Evolutionary conservation across 2,888 invertebrate species (phyloP).

Genomic region (Tipula lateralis): DNA sequence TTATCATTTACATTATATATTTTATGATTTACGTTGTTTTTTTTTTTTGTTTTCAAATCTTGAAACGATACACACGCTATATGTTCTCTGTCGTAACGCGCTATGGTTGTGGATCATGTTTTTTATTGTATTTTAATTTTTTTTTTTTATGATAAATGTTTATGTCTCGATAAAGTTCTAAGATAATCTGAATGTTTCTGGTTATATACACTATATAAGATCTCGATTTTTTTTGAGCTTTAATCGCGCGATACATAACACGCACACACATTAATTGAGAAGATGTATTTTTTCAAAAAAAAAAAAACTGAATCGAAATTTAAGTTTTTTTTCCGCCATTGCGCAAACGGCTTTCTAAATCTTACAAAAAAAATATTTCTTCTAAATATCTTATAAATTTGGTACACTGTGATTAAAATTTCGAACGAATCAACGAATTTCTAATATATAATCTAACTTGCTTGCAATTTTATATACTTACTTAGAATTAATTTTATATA

Average conservation of each 20-base stretch:
- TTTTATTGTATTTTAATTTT: conserved; percentile 25
- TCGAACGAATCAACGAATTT: neutral
- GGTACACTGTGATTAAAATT: conserved; percentile 27
- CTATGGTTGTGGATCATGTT: conserved; percentile 30
- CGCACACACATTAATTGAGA: neutral
- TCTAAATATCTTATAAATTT: neutral
- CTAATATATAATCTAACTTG: conserved; percentile 25
- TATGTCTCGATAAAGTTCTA: conserved; percentile 3
- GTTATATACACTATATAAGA: neutral
- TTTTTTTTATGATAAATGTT: conserved; percentile 24
- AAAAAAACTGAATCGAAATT: neutral
- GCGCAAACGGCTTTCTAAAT: conserved; percentile 5
- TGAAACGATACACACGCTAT: conserved; percentile 29
- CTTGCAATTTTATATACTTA: neutral
- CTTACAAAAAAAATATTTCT: neutral
- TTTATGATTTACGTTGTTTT: neutral
- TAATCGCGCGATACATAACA: neutral
- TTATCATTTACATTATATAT: neutral
- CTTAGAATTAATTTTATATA: neutral
- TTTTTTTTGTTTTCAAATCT: conserved; percentile 5
- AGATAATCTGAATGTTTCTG: conserved; percentile 15
- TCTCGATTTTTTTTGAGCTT: neutral
- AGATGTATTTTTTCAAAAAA: neutral
- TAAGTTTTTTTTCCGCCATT: neutral
- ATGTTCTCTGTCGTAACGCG: conserved; percentile 30